These are phyloP conservation scores for Hartigia nigra DNA, from an alignment of 2,888 invertebrate species.

Conservation along the genomic window DNA sequence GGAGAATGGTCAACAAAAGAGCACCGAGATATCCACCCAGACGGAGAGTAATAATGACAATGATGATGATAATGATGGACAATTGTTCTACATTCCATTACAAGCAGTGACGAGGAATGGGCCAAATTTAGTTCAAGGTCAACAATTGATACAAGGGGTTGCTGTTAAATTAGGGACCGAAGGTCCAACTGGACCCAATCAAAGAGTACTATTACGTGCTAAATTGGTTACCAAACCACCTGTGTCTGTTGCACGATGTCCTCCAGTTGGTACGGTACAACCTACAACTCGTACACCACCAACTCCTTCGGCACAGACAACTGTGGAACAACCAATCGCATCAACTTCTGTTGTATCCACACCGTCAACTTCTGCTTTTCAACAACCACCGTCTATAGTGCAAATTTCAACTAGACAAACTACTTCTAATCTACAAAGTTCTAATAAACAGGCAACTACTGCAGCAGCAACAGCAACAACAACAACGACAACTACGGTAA, in stretches of 20 bases:
- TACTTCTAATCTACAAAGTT: background rate
- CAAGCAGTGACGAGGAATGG: constrained; percentile 67
- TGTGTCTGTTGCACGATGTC: constrained; percentile 60
- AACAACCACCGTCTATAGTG: constrained; percentile 9
- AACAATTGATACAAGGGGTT: constrained; percentile 72
- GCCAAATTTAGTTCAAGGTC: constrained; percentile 58
- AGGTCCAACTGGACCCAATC: constrained; percentile 73
- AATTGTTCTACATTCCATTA: constrained; percentile 75
- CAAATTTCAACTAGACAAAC: background rate
- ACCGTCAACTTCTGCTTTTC: constrained; percentile 16
- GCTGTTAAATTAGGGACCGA: constrained; percentile 75
- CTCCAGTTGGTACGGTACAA: constrained; percentile 71
- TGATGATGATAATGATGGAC: constrained; percentile 70
- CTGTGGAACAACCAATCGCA: constrained; percentile 1
- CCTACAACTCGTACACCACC: constrained; percentile 66
- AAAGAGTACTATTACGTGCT: constrained; percentile 72
- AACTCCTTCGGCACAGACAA: background rate
- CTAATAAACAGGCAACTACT: constrained; percentile 1
- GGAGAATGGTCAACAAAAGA: constrained; percentile 46
- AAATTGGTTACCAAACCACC: constrained; percentile 74
- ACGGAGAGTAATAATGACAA: constrained; percentile 66
- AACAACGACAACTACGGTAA: constrained; percentile 10
- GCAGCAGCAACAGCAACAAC: constrained; percentile 8
- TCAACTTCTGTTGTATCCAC: constrained; percentile 10
- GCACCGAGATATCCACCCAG: constrained; percentile 66